Base-by-base conservation (phyloP, 2,888 invertebrate species). In the Machimus rusticus region DNA sequence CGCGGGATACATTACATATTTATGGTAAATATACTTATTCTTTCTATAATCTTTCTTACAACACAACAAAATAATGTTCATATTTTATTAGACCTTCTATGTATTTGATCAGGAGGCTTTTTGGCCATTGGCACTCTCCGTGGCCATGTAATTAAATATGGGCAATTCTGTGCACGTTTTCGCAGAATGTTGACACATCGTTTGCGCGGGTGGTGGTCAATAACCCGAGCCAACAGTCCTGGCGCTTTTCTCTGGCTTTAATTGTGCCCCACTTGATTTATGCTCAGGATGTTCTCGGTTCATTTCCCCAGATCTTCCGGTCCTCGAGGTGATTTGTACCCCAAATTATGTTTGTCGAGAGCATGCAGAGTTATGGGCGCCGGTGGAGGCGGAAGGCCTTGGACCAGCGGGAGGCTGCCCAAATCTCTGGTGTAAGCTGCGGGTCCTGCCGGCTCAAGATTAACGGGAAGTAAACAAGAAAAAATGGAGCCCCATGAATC, bases 401-500 rank as follows among this genome's bases (percentile, higher is more conserved):
- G 57, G 66, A 66, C 66, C 23, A 66, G 12, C 2, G 23, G 28
- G 9, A 23, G 28, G 66, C 1, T 12, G 66, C 19, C 19, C 4
- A 57, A 57, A 66, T 23, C 31, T 39, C 39, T 19, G 23, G 19
- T 66, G 39, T 66, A 57, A 57, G 82, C 82, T 23, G 28, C 23
- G 23, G 28, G 9, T 5, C 66, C 28, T 66, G 66, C 39, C 9
- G 23, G 66, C 82, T 39, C 9, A 84, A 84, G 82, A 84, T 84
- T 84, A 84, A 84, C 57, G 66, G 66, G 66, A 84, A 66, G 39
- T 82, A 82, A 66, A 82, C 82, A 82, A 66, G 23, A 66, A 82
- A 82, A 84, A 84, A 84, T 84, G 66, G 37, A 37, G 31, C n/a
- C 37, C 82, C 34, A 84, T 84, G 66, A 84, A 84, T 84, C 82